phyloP scores from a whole-genome alignment of 1,140 invertebrate genomes.

The Brachionus rotundiformis region DNA sequence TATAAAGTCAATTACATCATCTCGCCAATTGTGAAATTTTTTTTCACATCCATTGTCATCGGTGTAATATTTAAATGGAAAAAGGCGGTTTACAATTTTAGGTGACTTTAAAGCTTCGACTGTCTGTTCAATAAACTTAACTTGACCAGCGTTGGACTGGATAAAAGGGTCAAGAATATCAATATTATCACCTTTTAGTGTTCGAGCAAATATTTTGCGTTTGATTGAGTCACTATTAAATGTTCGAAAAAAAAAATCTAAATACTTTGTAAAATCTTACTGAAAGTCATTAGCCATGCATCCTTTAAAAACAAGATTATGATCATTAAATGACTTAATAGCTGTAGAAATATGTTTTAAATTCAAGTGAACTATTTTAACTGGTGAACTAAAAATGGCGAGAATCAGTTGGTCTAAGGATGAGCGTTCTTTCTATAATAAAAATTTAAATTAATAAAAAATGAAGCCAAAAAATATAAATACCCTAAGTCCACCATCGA shows the following conservation, averaged over 20 bases:
- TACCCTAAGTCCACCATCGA: neutral
- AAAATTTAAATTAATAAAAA: too few species aligned
- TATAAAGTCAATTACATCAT: neutral
- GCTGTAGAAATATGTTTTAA: neutral
- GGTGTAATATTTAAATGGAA: neutral
- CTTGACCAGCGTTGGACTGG: neutral
- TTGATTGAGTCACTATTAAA: neutral
- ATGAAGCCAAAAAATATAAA: neutral
- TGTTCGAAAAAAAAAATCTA: too few species aligned
- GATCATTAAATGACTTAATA: neutral
- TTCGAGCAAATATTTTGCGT: neutral
- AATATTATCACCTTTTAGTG: neutral
- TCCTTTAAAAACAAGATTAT: neutral
- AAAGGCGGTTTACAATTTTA: neutral
- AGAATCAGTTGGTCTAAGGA: neutral
- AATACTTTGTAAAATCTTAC: too few species aligned
- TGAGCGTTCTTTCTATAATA: neutral
- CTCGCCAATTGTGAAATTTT: neutral
- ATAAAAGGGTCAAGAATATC: neutral
- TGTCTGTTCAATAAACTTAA: neutral
- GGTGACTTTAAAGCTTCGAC: neutral
- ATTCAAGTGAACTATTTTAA: neutral
- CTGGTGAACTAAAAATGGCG: neutral
- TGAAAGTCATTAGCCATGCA: neutral
- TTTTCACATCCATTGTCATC: neutral